These are phyloP conservation scores for Virgularia gustaviana DNA, from an alignment of 92 coral and sea anemone genomes.

Conservation along the genomic window DNA sequence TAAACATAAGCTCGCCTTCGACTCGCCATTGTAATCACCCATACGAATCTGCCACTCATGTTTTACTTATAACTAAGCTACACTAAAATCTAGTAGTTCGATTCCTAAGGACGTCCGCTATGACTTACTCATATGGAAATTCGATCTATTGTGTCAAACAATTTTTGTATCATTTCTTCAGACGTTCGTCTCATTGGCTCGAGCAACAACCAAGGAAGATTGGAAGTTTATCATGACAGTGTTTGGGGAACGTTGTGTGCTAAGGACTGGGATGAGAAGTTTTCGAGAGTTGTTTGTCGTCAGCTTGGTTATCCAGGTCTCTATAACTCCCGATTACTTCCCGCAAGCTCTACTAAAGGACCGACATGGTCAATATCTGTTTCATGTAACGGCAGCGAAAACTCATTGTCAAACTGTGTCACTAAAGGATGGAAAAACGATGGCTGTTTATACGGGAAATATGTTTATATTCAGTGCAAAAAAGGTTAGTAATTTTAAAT, in stretches of 20 bases:
- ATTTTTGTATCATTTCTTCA: not conserved
- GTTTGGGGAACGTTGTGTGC: not conserved
- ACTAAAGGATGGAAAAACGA: not conserved
- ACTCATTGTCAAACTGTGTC: not conserved
- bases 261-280: not conserved
- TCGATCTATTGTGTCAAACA: not conserved
- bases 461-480: not conserved
- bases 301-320: not conserved
- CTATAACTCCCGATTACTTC: not conserved
- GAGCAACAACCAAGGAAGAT: not conserved
- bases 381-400: conserved; percentile 1
- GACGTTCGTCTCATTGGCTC: not conserved
- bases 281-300: not conserved
- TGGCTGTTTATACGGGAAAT: not conserved
- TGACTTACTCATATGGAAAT: not conserved
- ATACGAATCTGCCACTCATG: too few relatives aligned
- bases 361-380: not conserved
- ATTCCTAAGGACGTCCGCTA: not conserved
- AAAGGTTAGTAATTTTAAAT: not conserved
- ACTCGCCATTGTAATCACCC: too few relatives aligned
- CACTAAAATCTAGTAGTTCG: too few relatives aligned
- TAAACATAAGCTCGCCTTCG: too few relatives aligned
- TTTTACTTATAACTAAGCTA: too few relatives aligned
- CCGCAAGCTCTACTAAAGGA: not conserved
- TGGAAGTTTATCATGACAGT: not conserved